phyloP scores from a whole-genome alignment of 2,888 invertebrate species.

The Nemoura dubitans region DNA sequence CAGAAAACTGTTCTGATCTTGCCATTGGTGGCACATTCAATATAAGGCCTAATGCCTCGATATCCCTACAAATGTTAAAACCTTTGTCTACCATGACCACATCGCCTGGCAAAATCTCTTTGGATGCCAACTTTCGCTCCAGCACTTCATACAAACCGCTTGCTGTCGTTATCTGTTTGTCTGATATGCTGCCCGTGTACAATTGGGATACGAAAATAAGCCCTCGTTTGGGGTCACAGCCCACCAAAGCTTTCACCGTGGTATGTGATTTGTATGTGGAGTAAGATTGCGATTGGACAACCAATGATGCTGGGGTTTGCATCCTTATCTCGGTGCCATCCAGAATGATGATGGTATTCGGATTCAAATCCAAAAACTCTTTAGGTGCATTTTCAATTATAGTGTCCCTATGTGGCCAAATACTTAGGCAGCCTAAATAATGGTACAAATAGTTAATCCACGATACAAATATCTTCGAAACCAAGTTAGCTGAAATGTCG shows the following conservation, averaged over 20 bases:
- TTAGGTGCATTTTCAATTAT: slow-evolving; percentile 35
- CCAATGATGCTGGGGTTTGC: slow-evolving; percentile 36
- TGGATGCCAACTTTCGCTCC: slow-evolving; percentile 19
- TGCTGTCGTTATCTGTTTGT: slow-evolving; percentile 33
- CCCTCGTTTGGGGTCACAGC: slow-evolving; percentile 38
- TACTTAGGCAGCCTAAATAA: slow-evolving; percentile 34
- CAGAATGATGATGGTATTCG: slow-evolving; percentile 26
- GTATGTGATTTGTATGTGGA: slow-evolving; percentile 37
- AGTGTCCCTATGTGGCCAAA: slow-evolving; percentile 39
- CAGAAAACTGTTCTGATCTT: slow-evolving; percentile 13
- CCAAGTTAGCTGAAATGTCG: slow-evolving; percentile 15
- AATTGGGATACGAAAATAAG: slow-evolving; percentile 35
- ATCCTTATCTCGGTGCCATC: slow-evolving; percentile 42
- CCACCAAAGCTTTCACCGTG: slow-evolving; percentile 37
- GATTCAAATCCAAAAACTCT: slow-evolving; percentile 34
- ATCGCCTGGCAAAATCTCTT: slow-evolving; percentile 32
- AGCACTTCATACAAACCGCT: slow-evolving; percentile 36
- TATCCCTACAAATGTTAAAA: slow-evolving; percentile 29
- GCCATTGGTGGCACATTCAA: slow-evolving; percentile 37
- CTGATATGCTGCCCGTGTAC: slow-evolving; percentile 34
- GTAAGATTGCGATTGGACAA: slow-evolving; percentile 39
- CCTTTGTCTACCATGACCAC: slow-evolving; percentile 35
- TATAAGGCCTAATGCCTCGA: slow-evolving; percentile 14
- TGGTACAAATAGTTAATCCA: slow-evolving; percentile 37
- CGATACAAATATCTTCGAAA: slow-evolving; percentile 17